A percentile compares a stretch with the other conserved stretches of the same genome.
Evolutionary conservation across 1,140 invertebrate genomes (phyloP).

Genomic region (Hycleus phaleratus): DNA sequence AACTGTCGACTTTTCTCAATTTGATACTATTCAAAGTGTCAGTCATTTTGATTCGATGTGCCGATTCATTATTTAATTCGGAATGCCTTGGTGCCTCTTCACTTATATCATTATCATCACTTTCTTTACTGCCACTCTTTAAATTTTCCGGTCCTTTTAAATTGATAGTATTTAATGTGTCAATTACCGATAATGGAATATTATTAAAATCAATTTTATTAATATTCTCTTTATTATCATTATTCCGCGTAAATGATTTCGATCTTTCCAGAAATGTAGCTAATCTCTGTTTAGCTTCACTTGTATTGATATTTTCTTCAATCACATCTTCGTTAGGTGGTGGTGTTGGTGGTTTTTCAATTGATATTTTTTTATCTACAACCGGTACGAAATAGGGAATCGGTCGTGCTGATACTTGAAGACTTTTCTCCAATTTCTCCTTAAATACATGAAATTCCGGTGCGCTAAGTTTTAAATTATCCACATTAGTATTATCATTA

Average conservation of each 20-base stretch:
- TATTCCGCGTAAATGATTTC: not conserved
- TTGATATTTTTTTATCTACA: not conserved
- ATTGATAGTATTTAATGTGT: not conserved
- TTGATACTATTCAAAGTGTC: constrained; percentile 20
- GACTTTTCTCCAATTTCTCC: constrained; percentile 16
- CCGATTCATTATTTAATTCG: constrained; percentile 1
- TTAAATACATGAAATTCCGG: constrained; percentile 23
- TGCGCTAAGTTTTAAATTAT: constrained; percentile 27
- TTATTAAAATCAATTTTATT: not conserved
- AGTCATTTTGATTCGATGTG: constrained; percentile 20
- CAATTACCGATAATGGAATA: not conserved
- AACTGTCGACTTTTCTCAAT: constrained; percentile 11
- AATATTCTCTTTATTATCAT: not conserved
- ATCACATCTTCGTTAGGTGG: constrained; percentile 21
- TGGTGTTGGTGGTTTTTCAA: too few species aligned
- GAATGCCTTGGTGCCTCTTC: too few species aligned
- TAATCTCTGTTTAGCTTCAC: constrained; percentile 20
- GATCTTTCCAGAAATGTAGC: constrained; percentile 2
- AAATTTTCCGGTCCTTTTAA: not conserved
- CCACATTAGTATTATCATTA: constrained; percentile 10
- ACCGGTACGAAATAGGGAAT: not conserved
- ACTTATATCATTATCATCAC: too few species aligned
- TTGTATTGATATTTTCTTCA: constrained; percentile 19
- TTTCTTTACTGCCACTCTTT: too few species aligned
- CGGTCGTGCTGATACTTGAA: not conserved